Base-by-base conservation (phyloP, 1,140 invertebrate species). In the Drosophila malerkotliana region DNA sequence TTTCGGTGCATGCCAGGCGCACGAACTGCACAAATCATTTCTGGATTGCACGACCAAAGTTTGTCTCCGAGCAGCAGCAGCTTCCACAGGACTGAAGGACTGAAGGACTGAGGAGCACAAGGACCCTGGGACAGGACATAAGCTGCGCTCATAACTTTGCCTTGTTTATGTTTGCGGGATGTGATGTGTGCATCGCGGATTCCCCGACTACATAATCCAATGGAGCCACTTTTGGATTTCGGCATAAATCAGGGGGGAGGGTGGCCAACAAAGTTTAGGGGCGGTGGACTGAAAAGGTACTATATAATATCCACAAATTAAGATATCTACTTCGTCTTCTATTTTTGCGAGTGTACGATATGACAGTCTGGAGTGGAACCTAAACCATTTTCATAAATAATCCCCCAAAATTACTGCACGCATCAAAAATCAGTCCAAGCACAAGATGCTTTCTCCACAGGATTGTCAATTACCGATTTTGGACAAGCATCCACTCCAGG, bases 1-100 rank as follows among this genome's bases (percentile, higher is more conserved):
- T 39, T 71, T 71, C 28, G 54, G 52, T 71, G 55, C 71, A 61
- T 34, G 57, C 48, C 41, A 41, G 58, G 62, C 61, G 72, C 83
- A 88, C 83, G 79, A 87, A 77, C 75, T 77, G 83, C 84, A 82
- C 83, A 87, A 88, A 87, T 87, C 83, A 87, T 87, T 88, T 79
- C 75, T 76, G 79, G 78, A 88, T 88, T 88, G 83, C 83, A 87
- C 59, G 66, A 74, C 15, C 71, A 88, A 87, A 87, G 79, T 87
- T 87, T 88, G 75, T 82, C 79, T 88, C 71, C 63, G 39, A 54
- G 55, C 56, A 62, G 58, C 56, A 62, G 58, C 56, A 62, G 58
- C 56, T 49, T 56, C 67, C 58, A 9, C n/a, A 44, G 62, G 44
- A 28, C 55, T 39, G 30, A 18, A 44, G 62, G 44, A 28, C 55